These are phyloP conservation scores for Lasioglossum marginatum DNA, from an alignment of 2,888 invertebrate species.

Conservation along the genomic window DNA sequence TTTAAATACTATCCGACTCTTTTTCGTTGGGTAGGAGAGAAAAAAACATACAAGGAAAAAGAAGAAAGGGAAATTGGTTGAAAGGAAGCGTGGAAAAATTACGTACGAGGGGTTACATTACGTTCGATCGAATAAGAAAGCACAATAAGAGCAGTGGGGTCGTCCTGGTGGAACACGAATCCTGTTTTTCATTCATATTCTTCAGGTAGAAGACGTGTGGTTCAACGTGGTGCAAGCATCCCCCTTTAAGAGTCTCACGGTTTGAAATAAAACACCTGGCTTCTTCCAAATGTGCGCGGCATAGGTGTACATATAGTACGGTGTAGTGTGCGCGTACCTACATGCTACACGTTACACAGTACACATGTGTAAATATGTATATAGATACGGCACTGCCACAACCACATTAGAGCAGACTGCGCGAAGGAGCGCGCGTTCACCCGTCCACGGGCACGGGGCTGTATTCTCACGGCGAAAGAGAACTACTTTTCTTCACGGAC, in stretches of 20 bases:
- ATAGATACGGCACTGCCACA: constrained; percentile 24
- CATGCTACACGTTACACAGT: not conserved
- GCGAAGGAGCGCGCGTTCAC: constrained; percentile 27
- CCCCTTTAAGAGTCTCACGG: constrained; percentile 79
- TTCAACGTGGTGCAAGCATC: constrained; percentile 72
- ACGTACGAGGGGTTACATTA: constrained; percentile 70
- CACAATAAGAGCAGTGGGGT: constrained; percentile 78
- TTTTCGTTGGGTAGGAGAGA: constrained; percentile 20
- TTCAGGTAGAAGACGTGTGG: constrained; percentile 65
- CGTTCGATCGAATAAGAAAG: constrained; percentile 78
- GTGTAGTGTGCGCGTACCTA: constrained; percentile 16
- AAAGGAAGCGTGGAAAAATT: constrained; percentile 48
- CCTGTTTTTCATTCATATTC: constrained; percentile 82
- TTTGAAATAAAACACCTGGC: constrained; percentile 81
- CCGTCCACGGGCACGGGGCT: constrained; percentile 18
- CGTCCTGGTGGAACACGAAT: constrained; percentile 78
- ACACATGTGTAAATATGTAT: not conserved
- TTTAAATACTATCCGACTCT: constrained; percentile 61
- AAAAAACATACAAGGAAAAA: constrained; percentile 19
- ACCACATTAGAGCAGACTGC: constrained; percentile 50
- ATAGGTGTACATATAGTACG: not conserved
- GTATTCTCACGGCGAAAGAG: constrained; percentile 59
- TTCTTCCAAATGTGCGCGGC: constrained; percentile 55
- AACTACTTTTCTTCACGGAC: constrained; percentile 63
- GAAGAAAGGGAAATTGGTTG: constrained; percentile 56